Evolutionary conservation across 2,888 invertebrate species (phyloP).

Genomic region (Cephus runcator): DNA sequence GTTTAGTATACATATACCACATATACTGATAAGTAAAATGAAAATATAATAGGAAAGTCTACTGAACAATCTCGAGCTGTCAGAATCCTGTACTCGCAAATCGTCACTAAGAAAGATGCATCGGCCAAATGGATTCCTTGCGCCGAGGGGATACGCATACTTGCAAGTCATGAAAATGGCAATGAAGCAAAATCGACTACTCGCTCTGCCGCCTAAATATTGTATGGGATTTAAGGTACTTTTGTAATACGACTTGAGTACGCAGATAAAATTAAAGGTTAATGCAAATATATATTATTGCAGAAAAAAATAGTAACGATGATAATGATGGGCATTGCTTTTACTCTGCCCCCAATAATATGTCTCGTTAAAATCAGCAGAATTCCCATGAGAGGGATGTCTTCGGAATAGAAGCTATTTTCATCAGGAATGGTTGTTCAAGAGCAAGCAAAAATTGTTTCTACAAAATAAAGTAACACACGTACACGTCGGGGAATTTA

Average conservation of each 20-base stretch:
- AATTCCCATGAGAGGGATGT: neutral
- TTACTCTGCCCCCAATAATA: conserved; percentile 23
- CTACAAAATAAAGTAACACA: neutral
- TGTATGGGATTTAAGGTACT: conserved; percentile 26
- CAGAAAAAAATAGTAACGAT: conserved; percentile 22
- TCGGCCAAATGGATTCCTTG: neutral
- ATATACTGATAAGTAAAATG: neutral
- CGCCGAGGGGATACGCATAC: neutral
- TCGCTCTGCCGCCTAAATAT: conserved; percentile 16
- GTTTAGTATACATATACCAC: neutral
- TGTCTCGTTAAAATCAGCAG: neutral
- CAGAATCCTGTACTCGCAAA: neutral
- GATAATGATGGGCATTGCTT: conserved; percentile 17
- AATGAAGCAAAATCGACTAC: neutral
- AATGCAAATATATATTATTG: neutral
- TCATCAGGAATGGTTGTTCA: neutral
- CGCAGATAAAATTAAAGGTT: neutral
- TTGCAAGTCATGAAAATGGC: neutral
- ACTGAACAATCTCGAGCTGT: neutral
- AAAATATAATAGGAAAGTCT: neutral
- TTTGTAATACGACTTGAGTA: neutral
- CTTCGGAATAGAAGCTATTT: neutral
- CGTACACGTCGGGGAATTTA: neutral
- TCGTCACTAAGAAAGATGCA: neutral
- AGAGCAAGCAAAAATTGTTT: neutral